phyloP scores from a whole-genome alignment of 2,888 invertebrate species.

The Drosophila phalerata region DNA sequence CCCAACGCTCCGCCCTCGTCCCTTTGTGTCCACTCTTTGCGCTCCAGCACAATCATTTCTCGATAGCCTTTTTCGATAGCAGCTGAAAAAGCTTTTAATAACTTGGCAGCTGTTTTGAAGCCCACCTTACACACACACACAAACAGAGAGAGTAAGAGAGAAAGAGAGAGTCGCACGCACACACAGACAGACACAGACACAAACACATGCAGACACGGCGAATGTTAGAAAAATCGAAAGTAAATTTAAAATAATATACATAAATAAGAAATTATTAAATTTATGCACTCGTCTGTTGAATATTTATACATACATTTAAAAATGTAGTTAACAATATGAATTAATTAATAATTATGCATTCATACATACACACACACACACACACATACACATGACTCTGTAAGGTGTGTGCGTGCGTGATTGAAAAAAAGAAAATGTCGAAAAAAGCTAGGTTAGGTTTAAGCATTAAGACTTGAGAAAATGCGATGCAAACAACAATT shows the following conservation, averaged over 20 bases:
- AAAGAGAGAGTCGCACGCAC: slow-evolving; percentile 15
- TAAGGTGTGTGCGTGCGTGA: slow-evolving; percentile 37
- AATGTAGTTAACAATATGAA: slow-evolving; percentile 71
- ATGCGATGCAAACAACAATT: slow-evolving; percentile 33
- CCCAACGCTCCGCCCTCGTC: slow-evolving; percentile 5
- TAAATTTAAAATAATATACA: slow-evolving; percentile 30
- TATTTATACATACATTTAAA: slow-evolving; percentile 59
- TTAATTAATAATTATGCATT: slow-evolving; percentile 62
- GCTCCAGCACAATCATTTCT: slow-evolving; percentile 53
- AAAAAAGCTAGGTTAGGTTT: slow-evolving; percentile 45
- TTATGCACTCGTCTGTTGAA: slow-evolving; percentile 78
- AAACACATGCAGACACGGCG: slow-evolving; percentile 23
- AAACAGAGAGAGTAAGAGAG: slow-evolving; percentile 6
- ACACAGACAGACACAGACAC: slow-evolving; percentile 1
- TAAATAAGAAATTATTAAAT: slow-evolving; percentile 67
- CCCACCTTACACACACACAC: slow-evolving; percentile 59
- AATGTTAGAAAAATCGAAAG: slow-evolving; percentile 42
- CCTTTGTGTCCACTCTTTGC: not conserved
- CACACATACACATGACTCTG: not conserved
- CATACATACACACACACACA: slow-evolving; percentile 32
- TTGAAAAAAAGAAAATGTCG: not conserved
- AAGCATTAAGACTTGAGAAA: slow-evolving; percentile 53
- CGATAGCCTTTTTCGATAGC: slow-evolving; percentile 46
- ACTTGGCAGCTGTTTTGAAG: slow-evolving; percentile 57
- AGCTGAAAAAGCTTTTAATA: slow-evolving; percentile 51